Base-by-base conservation (phyloP, 2,888 invertebrate genomes). In the Mechanitis mazaeus region DNA sequence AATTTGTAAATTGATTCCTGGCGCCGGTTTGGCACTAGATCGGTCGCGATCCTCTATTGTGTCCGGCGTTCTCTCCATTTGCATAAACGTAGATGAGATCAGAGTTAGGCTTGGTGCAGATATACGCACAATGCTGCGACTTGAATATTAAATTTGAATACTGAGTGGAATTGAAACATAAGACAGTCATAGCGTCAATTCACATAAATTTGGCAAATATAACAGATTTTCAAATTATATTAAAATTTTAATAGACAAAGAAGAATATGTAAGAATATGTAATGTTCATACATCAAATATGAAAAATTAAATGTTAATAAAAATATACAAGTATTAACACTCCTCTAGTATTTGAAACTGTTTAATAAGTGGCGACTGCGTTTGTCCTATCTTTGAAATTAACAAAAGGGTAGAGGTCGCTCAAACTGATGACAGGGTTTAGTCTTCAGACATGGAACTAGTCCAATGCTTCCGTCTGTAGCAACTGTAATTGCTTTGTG, bases 1-100 rank as follows among this genome's bases (percentile, higher is more conserved):
- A 69, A 68, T 67, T 66, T 68, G 68, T 59, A 67, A 68, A 71
- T 69, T 71, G 71, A 71, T 70, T 69, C 66, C 68, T 68, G 70
- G 69, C 70, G 70, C 71, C 69, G 68, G 68, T 66, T 69, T 64
- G 69, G 69, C 69, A 68, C 60, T 63, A 64, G 66, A 68, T 61
- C 69, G 65, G 61, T 54, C 68, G 68, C 68, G 67, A 63, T 67
- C 62, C 67, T 64, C 67, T 64, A 67, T 68, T 66, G 68, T 68
- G 68, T 61, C 66, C 64, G 53, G 58, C 58, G 59, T 59, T 66
- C 64, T 58, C 58, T 64, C 59, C 60, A 69, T 72, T 72, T 69
- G 69, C 69, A 69, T 71, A 64, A 69, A 66, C 66, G 65, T 67
- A 66, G 64, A 66, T 68, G 67, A 59, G 64, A 57, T 54, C 57